Base-by-base conservation (phyloP, 2,797 vertebrate species). In the Novumbra hubbsi region DNA sequence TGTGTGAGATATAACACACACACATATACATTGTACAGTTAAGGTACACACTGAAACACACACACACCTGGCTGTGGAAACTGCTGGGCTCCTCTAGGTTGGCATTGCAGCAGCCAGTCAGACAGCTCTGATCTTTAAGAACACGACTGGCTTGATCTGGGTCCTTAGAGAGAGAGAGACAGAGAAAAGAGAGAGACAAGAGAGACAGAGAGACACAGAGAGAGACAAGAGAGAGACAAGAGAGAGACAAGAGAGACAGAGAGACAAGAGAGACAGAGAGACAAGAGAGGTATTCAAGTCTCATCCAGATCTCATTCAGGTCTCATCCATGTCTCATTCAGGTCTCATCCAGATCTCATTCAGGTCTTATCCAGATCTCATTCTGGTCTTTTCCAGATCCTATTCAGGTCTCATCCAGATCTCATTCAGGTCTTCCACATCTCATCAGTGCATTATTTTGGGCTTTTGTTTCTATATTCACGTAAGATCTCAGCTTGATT, bases 71-170 rank as follows among this genome's bases (percentile, higher is more conserved):
- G 79, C 91, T 93, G 74, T 91, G 90, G 81, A 89, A 92, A 69
- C 89, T 89, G 3, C 87, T 86, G 0, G 89, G 86, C 73, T 94
- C 93, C 24, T 93, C 92, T 68, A 90, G 69, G 78, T 90, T 93
- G 63, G 85, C 38, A 67, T 86, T 92, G 81, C 93, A 94, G 82
- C 93, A 94, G 80, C 91, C 86, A 80, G 92, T 88, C 82, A 94
- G 88, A 83, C 93, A 94, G 85, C 79, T 92, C 62, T 91, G 89
- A 74, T 78, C 86, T 67, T 89, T 89, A 12, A 82, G 78, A 57
- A 73, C 81, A 75, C 77, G 87, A 7, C 79, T 75, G 4, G 80
- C 74, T 45, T 89, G 71, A 73, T 92, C 90, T 28, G 86, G 84
- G 71, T 93, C 92, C 93, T 94, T 78, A 49, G 9, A 45, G 14